Conservation (phyloP, 2,888 invertebrate species). For the Laspeyria flexula region DNA sequence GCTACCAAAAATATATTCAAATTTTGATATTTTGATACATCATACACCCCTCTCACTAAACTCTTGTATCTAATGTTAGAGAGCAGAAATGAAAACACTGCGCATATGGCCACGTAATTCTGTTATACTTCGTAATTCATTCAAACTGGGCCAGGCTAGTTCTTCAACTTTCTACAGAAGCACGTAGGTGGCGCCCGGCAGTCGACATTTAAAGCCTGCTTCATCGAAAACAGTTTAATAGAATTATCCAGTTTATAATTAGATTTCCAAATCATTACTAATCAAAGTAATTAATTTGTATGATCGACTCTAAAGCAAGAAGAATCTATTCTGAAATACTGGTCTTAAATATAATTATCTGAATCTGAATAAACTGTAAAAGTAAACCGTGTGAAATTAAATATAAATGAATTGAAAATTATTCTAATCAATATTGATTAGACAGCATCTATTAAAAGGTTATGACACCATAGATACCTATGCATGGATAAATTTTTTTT, state of each 20-base stretch:
- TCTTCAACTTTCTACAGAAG: conserved; percentile 81
- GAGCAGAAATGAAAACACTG: conserved; percentile 67
- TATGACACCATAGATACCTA: conserved; percentile 56
- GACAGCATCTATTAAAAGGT: conserved; percentile 43
- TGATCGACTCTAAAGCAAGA: no score
- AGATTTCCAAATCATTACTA: no score
- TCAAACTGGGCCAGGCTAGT: conserved; percentile 76
- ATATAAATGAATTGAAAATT: conserved; percentile 33
- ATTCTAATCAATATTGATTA: conserved; percentile 48
- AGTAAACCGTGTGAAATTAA: conserved; percentile 32
- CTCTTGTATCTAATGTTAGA: no score
- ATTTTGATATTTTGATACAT: no score
- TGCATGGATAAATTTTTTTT: conserved; percentile 49
- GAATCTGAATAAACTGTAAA: conserved; percentile 12
- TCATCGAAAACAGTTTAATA: conserved; percentile 55
- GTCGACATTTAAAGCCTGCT: conserved; percentile 62
- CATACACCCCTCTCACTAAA: no score
- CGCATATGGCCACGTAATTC: conserved; percentile 48
- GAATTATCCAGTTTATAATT: conserved; percentile 38
- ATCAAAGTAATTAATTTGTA: no score
- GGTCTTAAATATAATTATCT: conserved; percentile 25
- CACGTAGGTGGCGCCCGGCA: conserved; percentile 67
- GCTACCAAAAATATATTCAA: no score
- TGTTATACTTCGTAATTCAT: conserved; percentile 60
- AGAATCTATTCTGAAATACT: conserved; percentile 16